Conservation (phyloP, 2,888 invertebrate species). For the Watsonalla binaria region DNA sequence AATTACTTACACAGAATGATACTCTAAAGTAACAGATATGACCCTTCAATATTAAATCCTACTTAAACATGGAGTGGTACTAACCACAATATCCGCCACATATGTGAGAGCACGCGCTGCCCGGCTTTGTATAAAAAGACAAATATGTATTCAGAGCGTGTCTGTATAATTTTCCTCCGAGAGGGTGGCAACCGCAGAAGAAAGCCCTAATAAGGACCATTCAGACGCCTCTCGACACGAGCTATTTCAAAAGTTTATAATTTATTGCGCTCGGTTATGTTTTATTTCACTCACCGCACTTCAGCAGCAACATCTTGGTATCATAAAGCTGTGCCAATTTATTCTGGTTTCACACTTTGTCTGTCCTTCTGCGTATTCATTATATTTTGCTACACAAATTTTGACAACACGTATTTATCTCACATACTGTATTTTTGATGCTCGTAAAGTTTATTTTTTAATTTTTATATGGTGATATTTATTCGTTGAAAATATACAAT, state of each 20-base stretch:
- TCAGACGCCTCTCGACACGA: conserved; percentile 11
- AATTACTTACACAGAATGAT: too few species aligned
- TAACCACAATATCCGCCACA: conserved; percentile 15
- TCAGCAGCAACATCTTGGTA: conserved; percentile 22
- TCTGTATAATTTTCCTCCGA: conserved; percentile 13
- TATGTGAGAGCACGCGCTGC: conserved; percentile 24
- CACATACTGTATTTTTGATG: too few species aligned
- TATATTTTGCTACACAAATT: neutral
- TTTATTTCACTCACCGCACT: conserved; percentile 10
- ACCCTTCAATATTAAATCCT: conserved; percentile 9
- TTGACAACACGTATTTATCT: too few species aligned
- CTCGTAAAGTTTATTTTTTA: too few species aligned
- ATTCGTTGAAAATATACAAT: too few species aligned
- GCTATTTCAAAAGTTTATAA: conserved; percentile 19
- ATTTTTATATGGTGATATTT: too few species aligned
- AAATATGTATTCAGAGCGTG: conserved; percentile 23
- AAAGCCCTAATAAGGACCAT: conserved; percentile 21
- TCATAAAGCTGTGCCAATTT: conserved; percentile 14
- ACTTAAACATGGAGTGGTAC: conserved; percentile 14
- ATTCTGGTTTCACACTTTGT: conserved; percentile 10
- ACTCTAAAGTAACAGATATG: neutral
- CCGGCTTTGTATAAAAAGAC: conserved; percentile 24
- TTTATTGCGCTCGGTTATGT: conserved; percentile 8
- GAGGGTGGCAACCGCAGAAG: conserved; percentile 1
- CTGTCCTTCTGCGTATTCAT: conserved; percentile 1